Evolutionary conservation across 37 sponge, comb jelly and placozoan species (phyloP).

Genomic region (Crambe crambe): DNA sequence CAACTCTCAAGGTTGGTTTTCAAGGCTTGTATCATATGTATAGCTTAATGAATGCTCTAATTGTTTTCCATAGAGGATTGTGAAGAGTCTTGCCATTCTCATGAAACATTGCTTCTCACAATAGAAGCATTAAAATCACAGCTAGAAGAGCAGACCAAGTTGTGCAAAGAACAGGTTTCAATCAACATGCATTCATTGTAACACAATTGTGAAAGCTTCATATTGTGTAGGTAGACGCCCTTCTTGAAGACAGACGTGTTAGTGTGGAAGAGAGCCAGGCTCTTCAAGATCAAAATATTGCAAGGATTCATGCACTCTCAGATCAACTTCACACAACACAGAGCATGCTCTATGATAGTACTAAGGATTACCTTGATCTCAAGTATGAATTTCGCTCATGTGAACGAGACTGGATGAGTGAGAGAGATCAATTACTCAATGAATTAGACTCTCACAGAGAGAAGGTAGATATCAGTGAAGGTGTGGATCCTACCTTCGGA

Average conservation of each 20-base stretch:
- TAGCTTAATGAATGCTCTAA: too few species aligned
- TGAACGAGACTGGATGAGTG: constrained; percentile 91
- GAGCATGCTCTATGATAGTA: constrained; percentile 92
- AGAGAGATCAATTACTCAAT: constrained; percentile 85
- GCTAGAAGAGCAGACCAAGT: constrained; percentile 87
- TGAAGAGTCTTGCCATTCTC: not conserved
- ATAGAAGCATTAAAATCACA: constrained; percentile 90
- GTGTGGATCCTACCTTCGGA: constrained; percentile 65
- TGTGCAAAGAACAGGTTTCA: constrained; percentile 87
- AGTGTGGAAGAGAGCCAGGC: constrained; percentile 77
- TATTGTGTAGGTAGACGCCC: constrained; percentile 67
- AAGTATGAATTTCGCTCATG: constrained; percentile 88
- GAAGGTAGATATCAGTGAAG: constrained; percentile 48
- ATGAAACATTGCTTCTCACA: constrained; percentile 80
- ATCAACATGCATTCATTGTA: too few species aligned
- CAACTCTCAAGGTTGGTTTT: constrained; percentile 1
- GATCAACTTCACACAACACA: constrained; percentile 92
- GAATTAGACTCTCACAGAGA: constrained; percentile 78
- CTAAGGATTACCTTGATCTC: constrained; percentile 93
- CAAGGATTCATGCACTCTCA: constrained; percentile 61
- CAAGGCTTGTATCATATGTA: too few species aligned
- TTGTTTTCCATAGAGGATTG: not conserved
- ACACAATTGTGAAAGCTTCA: not conserved
- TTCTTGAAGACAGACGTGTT: constrained; percentile 89
- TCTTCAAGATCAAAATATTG: constrained; percentile 64